Percentiles rank a stretch among this genome's conserved stretches.
Evolutionary conservation across 2,888 invertebrate species (phyloP).

Genomic region (Meghimatium bilineatum): DNA sequence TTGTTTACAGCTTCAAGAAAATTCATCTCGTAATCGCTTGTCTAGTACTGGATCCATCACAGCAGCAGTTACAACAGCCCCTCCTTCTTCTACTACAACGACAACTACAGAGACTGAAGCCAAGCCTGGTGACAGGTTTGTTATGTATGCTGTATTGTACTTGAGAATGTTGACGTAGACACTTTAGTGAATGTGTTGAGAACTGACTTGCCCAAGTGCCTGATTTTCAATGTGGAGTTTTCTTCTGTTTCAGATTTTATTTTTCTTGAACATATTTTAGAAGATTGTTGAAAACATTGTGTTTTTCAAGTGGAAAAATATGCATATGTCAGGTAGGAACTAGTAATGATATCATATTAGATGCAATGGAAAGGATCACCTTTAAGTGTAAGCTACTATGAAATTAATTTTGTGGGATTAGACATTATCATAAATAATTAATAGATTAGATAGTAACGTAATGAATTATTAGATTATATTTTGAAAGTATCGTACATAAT

Average conservation of each 20-base stretch:
- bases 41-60: constrained; percentile 55
- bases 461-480: no score
- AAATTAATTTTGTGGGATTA: no score
- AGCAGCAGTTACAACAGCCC: constrained; percentile 34
- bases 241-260: no score
- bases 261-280: no score
- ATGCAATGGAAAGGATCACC: no score
- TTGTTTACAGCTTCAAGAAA: constrained; percentile 57
- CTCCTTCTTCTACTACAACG: constrained; percentile 26
- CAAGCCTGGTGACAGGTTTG: constrained; percentile 38
- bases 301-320: no score
- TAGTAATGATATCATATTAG: no score
- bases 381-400: no score
- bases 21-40: constrained; percentile 58
- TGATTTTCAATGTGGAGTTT: neutral
- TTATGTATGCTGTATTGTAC: neutral
- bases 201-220: neutral
- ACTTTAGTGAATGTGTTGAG: neutral
- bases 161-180: neutral
- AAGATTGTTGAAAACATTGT: no score
- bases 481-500: no score
- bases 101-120: constrained; percentile 41
- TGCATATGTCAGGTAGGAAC: no score
- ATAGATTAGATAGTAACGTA: neutral
- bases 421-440: neutral